These are phyloP conservation scores for Hippasteria phrygiana DNA, from an alignment of 53 echinoderm and acorn worm genomes.

Conservation along the genomic window DNA sequence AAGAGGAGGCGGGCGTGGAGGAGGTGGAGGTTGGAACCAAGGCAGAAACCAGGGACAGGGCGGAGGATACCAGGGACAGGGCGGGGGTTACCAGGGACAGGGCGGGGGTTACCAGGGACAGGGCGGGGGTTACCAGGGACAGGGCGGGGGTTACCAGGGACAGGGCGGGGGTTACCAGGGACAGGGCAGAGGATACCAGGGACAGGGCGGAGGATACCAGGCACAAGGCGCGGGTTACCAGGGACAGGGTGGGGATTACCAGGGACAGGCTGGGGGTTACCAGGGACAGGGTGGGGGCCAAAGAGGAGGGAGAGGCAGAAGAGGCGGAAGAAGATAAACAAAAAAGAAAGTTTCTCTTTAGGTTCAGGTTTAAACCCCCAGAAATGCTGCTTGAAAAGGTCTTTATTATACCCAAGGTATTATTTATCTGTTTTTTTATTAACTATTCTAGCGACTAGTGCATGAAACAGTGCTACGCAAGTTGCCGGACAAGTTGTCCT, in stretches of 20 bases:
- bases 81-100: slow-evolving; percentile 17
- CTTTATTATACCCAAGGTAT: no score
- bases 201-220: slow-evolving; percentile 15
- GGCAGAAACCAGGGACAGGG: slow-evolving; percentile 40
- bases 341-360: no score
- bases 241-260: slow-evolving; percentile 10
- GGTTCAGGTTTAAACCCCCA: no score
- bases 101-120: slow-evolving; percentile 15
- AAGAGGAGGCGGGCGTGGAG: slow-evolving; percentile 18
- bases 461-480: no score
- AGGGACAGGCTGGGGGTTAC: slow-evolving; percentile 28
- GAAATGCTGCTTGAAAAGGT: no score
- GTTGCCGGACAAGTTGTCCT: no score
- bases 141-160: slow-evolving; percentile 5
- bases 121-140: slow-evolving; percentile 16
- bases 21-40: slow-evolving; percentile 43
- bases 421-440: no score
- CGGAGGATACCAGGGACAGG: slow-evolving; percentile 34
- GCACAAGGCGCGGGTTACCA: slow-evolving; percentile 17
- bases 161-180: slow-evolving; percentile 45
- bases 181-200: slow-evolving; percentile 38
- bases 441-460: no score
- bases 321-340: slow-evolving; percentile 50
- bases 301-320: slow-evolving; percentile 49
- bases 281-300: slow-evolving; percentile 18